These are phyloP conservation scores for Drosophila kohkoa DNA, from an alignment of 1,140 invertebrate species.

Conservation along the genomic window DNA sequence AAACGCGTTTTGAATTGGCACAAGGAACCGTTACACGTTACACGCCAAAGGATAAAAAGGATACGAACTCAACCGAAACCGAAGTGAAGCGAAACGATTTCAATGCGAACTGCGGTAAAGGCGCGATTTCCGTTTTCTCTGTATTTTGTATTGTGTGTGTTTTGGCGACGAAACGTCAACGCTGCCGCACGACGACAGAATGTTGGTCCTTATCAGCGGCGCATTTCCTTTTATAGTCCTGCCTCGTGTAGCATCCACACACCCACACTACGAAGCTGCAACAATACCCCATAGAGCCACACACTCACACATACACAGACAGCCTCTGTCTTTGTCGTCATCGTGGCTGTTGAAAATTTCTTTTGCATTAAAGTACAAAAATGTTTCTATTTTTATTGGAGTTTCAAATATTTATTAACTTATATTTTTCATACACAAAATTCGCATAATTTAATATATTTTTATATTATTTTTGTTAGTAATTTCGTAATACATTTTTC, in stretches of 20 bases:
- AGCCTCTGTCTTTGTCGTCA: neutral
- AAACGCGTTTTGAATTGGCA: constrained; percentile 43
- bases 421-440: neutral
- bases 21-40: constrained; percentile 58
- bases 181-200: constrained; percentile 80
- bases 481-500: neutral
- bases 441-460: neutral
- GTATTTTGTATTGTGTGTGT: neutral
- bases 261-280: neutral
- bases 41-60: constrained; percentile 32
- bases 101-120: neutral
- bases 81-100: constrained; percentile 43
- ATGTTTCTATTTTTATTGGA: neutral
- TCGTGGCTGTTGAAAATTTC: constrained; percentile 4
- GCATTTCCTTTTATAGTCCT: constrained; percentile 83
- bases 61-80: constrained; percentile 8
- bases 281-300: too few species aligned
- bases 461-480: neutral
- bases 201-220: constrained; percentile 78
- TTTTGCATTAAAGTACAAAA: neutral
- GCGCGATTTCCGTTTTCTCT: constrained; percentile 40
- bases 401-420: neutral
- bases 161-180: constrained; percentile 69
- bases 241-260: constrained; percentile 16
- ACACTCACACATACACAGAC: neutral